These are phyloP conservation scores for Periophthalmodon schlosseri DNA, from an alignment of 2,113 vertebrate species.

Conservation along the genomic window DNA sequence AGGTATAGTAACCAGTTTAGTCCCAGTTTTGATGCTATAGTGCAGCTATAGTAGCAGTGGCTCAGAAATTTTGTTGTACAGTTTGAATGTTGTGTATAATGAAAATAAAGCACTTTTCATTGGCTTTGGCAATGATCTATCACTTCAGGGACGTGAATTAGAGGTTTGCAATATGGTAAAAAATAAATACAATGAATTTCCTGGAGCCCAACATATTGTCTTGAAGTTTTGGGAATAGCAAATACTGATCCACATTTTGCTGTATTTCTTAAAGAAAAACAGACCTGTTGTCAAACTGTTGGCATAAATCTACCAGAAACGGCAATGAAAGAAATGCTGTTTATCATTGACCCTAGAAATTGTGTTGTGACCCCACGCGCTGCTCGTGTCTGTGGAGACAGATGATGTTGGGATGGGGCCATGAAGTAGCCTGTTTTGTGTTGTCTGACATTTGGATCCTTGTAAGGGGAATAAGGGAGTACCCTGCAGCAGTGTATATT, in stretches of 20 bases:
- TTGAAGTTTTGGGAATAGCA: neutral
- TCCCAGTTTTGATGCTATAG: too few species aligned
- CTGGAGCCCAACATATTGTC: neutral
- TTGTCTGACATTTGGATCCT: slow-evolving; percentile 22
- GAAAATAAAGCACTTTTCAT: neutral
- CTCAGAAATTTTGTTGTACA: too few species aligned
- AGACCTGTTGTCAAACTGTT: neutral
- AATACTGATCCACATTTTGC: neutral
- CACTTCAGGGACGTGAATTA: too few species aligned
- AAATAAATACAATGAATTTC: neutral
- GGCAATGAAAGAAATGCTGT: neutral
- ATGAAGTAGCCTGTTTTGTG: slow-evolving; percentile 20
- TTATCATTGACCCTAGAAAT: slow-evolving; percentile 8
- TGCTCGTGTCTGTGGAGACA: neutral
- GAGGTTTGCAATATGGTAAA: neutral
- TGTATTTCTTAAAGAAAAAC: neutral
- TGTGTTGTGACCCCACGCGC: slow-evolving; percentile 1
- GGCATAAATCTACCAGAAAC: neutral
- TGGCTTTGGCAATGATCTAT: too few species aligned
- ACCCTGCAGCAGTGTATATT: slow-evolving; percentile 14
- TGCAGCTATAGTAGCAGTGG: too few species aligned
- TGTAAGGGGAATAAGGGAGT: slow-evolving; percentile 14
- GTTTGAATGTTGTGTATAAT: too few species aligned
- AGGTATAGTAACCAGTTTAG: too few species aligned
- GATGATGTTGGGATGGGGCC: neutral